phyloP scores from a whole-genome alignment of 2,888 invertebrate genomes.

The Sepioteuthis lessoniana region DNA sequence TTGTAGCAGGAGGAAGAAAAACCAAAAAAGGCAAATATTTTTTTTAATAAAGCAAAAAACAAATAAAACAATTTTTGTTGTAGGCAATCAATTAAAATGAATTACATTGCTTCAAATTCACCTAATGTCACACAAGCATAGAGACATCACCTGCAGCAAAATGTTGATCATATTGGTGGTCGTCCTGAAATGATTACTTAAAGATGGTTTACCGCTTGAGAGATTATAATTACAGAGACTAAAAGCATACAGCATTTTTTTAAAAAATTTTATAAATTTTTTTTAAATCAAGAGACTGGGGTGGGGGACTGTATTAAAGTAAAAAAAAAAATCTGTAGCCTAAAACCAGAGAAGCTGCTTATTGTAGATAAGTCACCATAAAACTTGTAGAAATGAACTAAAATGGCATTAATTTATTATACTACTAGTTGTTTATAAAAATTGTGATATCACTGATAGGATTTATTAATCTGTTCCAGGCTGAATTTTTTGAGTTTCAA shows the following conservation, averaged over 20 bases:
- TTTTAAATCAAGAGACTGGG: too few species aligned
- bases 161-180: background rate
- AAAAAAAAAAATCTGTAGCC: background rate
- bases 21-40: background rate
- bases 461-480: too few species aligned
- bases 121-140: background rate
- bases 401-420: background rate
- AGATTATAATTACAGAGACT: background rate
- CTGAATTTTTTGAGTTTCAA: too few species aligned
- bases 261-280: too few species aligned
- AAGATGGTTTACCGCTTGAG: background rate
- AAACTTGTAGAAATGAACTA: background rate
- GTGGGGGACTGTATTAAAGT: background rate
- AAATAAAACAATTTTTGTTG: background rate
- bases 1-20: too few species aligned
- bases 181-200: background rate
- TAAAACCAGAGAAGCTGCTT: background rate
- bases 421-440: too few species aligned
- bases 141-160: background rate
- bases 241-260: background rate
- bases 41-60: background rate
- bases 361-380: background rate
- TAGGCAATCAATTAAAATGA: background rate
- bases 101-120: background rate
- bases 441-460: too few species aligned